phyloP scores from a whole-genome alignment of 2,113 vertebrate species.

The Neopipo cinnamomea region DNA sequence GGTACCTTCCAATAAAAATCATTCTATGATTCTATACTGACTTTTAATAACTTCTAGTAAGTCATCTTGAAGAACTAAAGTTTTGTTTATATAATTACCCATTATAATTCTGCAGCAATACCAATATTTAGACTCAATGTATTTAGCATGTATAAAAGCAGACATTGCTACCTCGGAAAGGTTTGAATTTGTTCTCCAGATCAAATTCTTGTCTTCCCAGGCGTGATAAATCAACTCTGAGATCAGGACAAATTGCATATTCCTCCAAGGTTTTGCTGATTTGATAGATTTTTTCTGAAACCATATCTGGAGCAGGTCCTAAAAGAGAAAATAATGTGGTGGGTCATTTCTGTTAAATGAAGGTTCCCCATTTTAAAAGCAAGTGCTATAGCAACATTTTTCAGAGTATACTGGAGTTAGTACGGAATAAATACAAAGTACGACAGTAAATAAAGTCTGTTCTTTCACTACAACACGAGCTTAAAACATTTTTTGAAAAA shows the following conservation, averaged over 20 bases:
- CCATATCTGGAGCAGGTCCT: slow-evolving; percentile 92
- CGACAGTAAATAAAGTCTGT: not conserved
- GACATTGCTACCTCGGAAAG: slow-evolving; percentile 87
- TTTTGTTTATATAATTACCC: not conserved
- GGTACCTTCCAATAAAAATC: not conserved
- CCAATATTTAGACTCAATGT: not conserved
- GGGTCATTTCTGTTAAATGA: not conserved
- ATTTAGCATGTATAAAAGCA: not conserved
- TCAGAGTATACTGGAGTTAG: not conserved
- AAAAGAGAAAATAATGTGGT: not conserved
- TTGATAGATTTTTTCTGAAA: slow-evolving; percentile 94
- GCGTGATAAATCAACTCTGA: slow-evolving; percentile 92
- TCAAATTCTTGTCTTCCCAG: slow-evolving; percentile 97
- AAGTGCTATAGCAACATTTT: not conserved
- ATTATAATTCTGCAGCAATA: not conserved
- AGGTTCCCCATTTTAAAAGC: not conserved
- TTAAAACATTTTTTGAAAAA: not conserved
- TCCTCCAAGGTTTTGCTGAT: slow-evolving; percentile 97
- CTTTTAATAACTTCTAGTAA: not conserved
- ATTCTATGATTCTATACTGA: not conserved
- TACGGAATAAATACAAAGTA: not conserved
- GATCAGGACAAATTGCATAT: slow-evolving; percentile 93
- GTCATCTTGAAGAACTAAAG: not conserved
- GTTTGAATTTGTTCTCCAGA: slow-evolving; percentile 99
- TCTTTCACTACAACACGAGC: not conserved